Evolutionary conservation across 2,888 invertebrate species (phyloP).

Genomic region (Eucera pruinosa): DNA sequence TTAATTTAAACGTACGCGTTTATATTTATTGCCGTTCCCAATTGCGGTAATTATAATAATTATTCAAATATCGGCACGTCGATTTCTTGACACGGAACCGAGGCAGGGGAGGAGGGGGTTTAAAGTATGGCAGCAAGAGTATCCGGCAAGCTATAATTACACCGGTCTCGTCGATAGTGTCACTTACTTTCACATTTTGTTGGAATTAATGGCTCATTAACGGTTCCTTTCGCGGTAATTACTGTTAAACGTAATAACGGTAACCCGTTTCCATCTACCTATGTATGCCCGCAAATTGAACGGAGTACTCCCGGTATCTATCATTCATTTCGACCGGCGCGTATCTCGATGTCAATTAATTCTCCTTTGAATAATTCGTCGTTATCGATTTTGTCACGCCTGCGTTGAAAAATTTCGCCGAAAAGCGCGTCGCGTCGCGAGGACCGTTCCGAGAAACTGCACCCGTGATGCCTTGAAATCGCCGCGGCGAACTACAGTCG

Average conservation of each 20-base stretch:
- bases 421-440: background rate
- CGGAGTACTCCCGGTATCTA: conserved; percentile 5
- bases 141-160: background rate
- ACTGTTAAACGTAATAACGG: background rate
- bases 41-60: no score
- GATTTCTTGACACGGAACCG: background rate
- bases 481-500: no score
- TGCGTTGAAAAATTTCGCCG: background rate
- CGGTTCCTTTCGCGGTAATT: background rate
- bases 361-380: background rate
- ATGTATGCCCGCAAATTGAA: no score
- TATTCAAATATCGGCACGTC: background rate
- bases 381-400: background rate
- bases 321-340: background rate
- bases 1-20: no score
- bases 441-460: no score
- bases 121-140: background rate
- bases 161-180: background rate
- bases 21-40: no score
- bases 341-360: conserved; percentile 10
- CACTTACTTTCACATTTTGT: conserved; percentile 23
- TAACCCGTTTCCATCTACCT: no score
- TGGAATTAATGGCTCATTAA: background rate
- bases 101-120: background rate
- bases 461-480: no score